These are phyloP conservation scores for Oreortyx pictus DNA, from an alignment of 2,797 vertebrate genomes.

Conservation along the genomic window DNA sequence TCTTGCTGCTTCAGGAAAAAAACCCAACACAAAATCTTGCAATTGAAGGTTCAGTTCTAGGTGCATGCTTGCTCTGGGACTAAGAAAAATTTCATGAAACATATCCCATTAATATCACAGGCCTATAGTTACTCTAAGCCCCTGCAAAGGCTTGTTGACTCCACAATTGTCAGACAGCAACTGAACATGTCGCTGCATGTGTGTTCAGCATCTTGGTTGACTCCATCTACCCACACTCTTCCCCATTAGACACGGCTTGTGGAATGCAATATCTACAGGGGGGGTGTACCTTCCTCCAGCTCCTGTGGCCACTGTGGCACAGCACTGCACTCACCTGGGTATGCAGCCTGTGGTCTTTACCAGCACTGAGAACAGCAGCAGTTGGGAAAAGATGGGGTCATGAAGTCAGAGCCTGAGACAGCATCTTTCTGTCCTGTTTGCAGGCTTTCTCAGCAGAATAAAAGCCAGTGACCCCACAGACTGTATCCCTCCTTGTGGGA, in stretches of 20 bases:
- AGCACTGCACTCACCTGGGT: background rate
- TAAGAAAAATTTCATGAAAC: background rate
- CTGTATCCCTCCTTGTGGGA: background rate
- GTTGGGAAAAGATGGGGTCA: background rate
- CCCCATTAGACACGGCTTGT: accelerated
- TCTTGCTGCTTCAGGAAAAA: background rate
- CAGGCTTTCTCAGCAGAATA: background rate
- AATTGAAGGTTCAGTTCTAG: background rate
- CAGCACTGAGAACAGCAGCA: background rate
- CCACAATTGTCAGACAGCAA: accelerated
- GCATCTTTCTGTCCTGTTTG: background rate
- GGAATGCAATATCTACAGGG: background rate
- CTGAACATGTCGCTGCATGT: background rate
- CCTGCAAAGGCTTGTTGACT: background rate
- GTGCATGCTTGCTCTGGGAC: background rate
- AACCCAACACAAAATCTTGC: background rate
- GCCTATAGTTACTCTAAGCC: background rate
- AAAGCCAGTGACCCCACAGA: background rate
- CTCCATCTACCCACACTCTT: accelerated
- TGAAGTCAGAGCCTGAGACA: background rate
- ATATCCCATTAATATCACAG: background rate
- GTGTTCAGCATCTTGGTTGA: accelerated
- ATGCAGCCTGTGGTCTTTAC: background rate
- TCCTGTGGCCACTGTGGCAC: background rate
- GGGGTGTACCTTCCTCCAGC: background rate